These are phyloP conservation scores for Acrossocheilus wenchowensis DNA, from an alignment of 2,797 vertebrate species.

Conservation along the genomic window DNA sequence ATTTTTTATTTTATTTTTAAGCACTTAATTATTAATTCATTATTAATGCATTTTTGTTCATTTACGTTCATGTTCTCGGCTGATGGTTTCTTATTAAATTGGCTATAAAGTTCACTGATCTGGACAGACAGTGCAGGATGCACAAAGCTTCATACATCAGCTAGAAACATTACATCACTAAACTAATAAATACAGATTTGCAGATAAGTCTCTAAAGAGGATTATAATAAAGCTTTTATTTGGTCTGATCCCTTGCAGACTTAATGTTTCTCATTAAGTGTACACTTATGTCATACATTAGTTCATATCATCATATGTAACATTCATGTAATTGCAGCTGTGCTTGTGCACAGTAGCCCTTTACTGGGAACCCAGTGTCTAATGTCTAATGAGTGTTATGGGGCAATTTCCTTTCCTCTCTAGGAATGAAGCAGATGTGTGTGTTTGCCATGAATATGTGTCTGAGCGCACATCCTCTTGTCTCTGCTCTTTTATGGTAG, in stretches of 20 bases:
- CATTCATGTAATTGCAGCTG: conserved; percentile 4
- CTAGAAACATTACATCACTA: background rate
- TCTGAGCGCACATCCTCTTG: background rate
- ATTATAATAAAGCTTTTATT: background rate
- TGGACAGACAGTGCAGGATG: background rate
- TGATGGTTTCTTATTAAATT: background rate
- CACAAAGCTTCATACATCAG: background rate
- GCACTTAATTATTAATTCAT: background rate
- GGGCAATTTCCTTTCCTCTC: background rate
- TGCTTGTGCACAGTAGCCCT: background rate
- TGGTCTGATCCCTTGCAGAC: background rate
- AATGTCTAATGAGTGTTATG: conserved; percentile 34
- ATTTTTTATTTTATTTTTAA: background rate
- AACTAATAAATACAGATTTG: background rate
- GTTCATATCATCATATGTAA: background rate
- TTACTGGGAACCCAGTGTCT: background rate
- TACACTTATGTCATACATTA: background rate
- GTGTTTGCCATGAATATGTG: background rate
- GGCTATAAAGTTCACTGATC: background rate
- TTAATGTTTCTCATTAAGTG: background rate
- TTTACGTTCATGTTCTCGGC: background rate
- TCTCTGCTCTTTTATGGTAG: background rate
- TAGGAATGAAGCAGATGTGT: background rate
- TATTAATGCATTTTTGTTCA: background rate
- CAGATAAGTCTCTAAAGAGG: background rate